Evolutionary conservation across 2,113 vertebrate species (phyloP).

Genomic region (Rhinolophus ferrumequinum): DNA sequence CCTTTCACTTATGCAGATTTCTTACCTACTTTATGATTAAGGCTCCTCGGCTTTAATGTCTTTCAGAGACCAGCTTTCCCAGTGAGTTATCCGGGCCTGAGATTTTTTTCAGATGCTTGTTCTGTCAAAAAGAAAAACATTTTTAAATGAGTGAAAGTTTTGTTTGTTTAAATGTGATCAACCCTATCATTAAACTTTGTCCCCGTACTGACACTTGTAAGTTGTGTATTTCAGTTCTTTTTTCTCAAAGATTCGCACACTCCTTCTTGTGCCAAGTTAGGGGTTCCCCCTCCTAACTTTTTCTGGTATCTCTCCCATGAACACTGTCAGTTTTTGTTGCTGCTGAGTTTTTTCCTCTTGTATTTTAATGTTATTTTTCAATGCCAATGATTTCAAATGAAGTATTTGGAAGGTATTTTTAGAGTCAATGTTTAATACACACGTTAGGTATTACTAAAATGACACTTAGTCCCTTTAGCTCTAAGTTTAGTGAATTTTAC

Average conservation of each 20-base stretch:
- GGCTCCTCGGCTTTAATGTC: not conserved
- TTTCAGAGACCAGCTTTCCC: not conserved
- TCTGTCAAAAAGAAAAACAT: not conserved
- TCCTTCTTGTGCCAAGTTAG: not conserved
- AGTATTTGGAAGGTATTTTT: not conserved
- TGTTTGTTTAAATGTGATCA: slow-evolving; percentile 2
- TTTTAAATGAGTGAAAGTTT: not conserved
- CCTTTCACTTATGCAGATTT: not conserved
- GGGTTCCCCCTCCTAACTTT: not conserved
- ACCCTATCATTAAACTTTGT: not conserved
- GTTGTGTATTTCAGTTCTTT: not conserved
- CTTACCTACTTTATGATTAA: not conserved
- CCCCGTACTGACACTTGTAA: not conserved
- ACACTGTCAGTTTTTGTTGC: not conserved
- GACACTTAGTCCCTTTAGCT: not conserved
- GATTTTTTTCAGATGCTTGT: not conserved
- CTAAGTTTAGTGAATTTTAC: not conserved
- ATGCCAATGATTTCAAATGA: not conserved
- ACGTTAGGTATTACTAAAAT: not conserved
- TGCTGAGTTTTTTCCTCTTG: not conserved
- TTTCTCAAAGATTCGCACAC: not conserved
- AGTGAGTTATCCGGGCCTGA: not conserved
- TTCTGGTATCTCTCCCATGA: not conserved
- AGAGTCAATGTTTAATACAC: not conserved
- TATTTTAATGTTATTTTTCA: slow-evolving; percentile 1